Evolutionary conservation across 2,888 invertebrate genomes (phyloP).

Genomic region (Adineta ricciae): DNA sequence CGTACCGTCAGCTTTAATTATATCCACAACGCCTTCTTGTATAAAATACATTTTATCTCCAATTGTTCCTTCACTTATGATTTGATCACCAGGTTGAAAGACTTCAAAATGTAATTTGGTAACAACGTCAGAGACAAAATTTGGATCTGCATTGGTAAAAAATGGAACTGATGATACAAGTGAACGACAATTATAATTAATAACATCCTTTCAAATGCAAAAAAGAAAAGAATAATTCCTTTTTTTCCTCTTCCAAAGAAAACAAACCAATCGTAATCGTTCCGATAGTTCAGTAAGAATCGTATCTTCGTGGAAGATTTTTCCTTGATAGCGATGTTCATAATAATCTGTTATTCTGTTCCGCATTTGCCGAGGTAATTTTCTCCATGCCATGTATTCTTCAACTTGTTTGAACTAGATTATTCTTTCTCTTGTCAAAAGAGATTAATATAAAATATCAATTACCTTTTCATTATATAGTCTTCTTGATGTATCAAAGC

Average conservation of each 20-base stretch:
- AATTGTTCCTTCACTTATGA: slow-evolving; percentile 72
- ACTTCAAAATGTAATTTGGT: slow-evolving; percentile 90
- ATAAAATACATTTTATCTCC: slow-evolving; percentile 99
- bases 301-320: slow-evolving; percentile 95
- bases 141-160: slow-evolving; percentile 93
- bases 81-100: slow-evolving; percentile 73
- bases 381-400: slow-evolving; percentile 96
- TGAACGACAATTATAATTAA: slow-evolving; percentile 95
- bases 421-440: neutral
- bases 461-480: slow-evolving; percentile 91
- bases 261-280: slow-evolving; percentile 71
- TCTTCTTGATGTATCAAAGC: slow-evolving; percentile 86
- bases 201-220: slow-evolving; percentile 64
- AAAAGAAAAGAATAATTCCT: neutral
- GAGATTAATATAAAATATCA: neutral
- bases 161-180: slow-evolving; percentile 95
- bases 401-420: slow-evolving; percentile 91
- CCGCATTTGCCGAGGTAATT: slow-evolving; percentile 84
- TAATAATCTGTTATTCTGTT: slow-evolving; percentile 94
- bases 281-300: slow-evolving; percentile 92
- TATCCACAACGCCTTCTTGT: slow-evolving; percentile 83
- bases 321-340: slow-evolving; percentile 95
- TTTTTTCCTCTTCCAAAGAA: neutral
- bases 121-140: slow-evolving; percentile 94
- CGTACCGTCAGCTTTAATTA: slow-evolving; percentile 62